These are phyloP conservation scores for Papilio helenus DNA, from an alignment of 1,140 invertebrate genomes.

Conservation along the genomic window DNA sequence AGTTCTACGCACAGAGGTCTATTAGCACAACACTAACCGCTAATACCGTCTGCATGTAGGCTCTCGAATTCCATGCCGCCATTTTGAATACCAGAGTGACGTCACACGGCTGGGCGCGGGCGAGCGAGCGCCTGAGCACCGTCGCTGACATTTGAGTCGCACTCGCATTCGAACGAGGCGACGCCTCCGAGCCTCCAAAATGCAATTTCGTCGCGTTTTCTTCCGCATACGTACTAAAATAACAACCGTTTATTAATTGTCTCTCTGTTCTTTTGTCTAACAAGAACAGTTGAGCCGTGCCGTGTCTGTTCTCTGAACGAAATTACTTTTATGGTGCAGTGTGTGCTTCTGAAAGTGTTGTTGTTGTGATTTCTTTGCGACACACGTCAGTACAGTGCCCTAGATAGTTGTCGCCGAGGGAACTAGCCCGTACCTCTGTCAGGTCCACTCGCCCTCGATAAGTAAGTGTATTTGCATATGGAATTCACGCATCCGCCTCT, in stretches of 20 bases:
- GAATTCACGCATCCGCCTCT: slow-evolving; percentile 62
- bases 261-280: slow-evolving; percentile 73
- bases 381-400: slow-evolving; percentile 68
- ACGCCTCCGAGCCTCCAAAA: slow-evolving; percentile 70
- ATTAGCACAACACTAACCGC: slow-evolving; percentile 41
- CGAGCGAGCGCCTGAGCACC: slow-evolving; percentile 70
- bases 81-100: slow-evolving; percentile 81
- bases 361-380: slow-evolving; percentile 76
- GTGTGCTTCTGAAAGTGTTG: slow-evolving; percentile 69
- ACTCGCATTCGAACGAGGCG: slow-evolving; percentile 71
- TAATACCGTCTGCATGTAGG: slow-evolving; percentile 69
- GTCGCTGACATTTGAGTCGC: slow-evolving; percentile 69
- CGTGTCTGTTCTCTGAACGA: slow-evolving; percentile 42
- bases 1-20: slow-evolving; percentile 19
- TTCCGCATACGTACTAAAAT: slow-evolving; percentile 63
- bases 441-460: slow-evolving; percentile 66
- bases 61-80: slow-evolving; percentile 78
- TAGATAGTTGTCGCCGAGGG: slow-evolving; percentile 66
- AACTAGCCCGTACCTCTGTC: slow-evolving; percentile 60
- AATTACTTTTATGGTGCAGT: slow-evolving; percentile 58
- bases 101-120: slow-evolving; percentile 77
- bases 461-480: slow-evolving; percentile 77
- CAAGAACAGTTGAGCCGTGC: slow-evolving; percentile 74
- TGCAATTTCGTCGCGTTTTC: slow-evolving; percentile 70
- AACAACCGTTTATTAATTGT: slow-evolving; percentile 57